phyloP scores from a whole-genome alignment of 1,140 invertebrate species.

The Dreissena rostriformis region DNA sequence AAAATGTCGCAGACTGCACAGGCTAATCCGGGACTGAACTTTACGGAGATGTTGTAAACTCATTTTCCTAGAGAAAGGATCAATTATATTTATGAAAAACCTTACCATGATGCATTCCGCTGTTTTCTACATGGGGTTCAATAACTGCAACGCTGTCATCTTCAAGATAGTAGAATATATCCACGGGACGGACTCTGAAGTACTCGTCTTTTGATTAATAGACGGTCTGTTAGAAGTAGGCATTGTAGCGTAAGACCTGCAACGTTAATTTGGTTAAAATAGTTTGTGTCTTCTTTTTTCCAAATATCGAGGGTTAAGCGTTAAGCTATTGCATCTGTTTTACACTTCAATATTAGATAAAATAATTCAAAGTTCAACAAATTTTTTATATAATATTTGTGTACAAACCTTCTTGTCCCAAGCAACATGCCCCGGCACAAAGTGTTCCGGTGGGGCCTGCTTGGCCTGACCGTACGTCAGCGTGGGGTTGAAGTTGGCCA shows the following conservation, averaged over 20 bases:
- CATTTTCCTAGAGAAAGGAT: neutral
- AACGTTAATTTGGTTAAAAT: too few relatives aligned
- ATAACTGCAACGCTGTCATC: constrained; percentile 92
- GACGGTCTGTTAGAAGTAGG: constrained; percentile 92
- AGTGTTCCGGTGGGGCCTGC: constrained; percentile 84
- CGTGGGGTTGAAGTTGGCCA: constrained; percentile 87
- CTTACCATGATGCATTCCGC: constrained; percentile 82
- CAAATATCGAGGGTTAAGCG: too few relatives aligned
- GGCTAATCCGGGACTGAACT: too few relatives aligned
- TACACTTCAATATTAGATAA: too few relatives aligned
- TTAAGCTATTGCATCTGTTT: too few relatives aligned
- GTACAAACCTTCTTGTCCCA: constrained; percentile 87
- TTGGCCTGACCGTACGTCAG: constrained; percentile 89
- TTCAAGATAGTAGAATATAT: constrained; percentile 93
- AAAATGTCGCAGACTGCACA: too few relatives aligned
- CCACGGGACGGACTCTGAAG: constrained; percentile 88
- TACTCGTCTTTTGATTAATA: constrained; percentile 89
- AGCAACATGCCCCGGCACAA: constrained; percentile 88
- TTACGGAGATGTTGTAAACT: too few relatives aligned
- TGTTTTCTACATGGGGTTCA: constrained; percentile 89
- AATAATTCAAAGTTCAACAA: too few relatives aligned
- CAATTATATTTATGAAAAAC: constrained; percentile 1
- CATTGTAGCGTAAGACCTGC: constrained; percentile 91
- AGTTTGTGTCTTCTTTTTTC: too few relatives aligned
- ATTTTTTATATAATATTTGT: neutral